Evolutionary conservation across 2,888 invertebrate genomes (phyloP).

Genomic region (Athrips mouffetella): DNA sequence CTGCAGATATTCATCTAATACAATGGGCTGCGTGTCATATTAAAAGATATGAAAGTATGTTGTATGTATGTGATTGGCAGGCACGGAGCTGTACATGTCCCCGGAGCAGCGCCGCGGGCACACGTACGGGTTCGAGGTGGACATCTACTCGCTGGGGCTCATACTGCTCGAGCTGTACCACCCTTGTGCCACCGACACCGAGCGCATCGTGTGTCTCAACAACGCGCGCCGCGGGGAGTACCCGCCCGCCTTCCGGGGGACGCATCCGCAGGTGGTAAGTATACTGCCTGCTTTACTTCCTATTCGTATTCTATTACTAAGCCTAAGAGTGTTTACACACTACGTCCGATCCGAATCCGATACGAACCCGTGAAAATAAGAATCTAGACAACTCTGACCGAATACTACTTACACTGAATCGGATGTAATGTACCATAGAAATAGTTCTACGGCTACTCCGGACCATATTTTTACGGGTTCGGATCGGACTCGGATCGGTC

Average conservation of each 20-base stretch:
- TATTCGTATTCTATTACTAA: background rate
- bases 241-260: constrained; percentile 81
- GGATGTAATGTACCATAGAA: too few species aligned
- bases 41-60: too few species aligned
- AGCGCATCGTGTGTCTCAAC: constrained; percentile 84
- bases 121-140: constrained; percentile 93
- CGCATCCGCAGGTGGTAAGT: constrained; percentile 84
- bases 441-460: too few species aligned
- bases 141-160: constrained; percentile 95
- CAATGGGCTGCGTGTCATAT: too few species aligned
- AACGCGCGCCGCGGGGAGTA: constrained; percentile 82
- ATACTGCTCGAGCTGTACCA: constrained; percentile 95
- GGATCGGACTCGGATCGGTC: too few species aligned
- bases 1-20: too few species aligned
- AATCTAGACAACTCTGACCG: too few species aligned
- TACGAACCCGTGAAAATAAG: too few species aligned
- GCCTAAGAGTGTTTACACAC: background rate
- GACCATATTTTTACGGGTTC: too few species aligned
- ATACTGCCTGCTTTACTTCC: background rate
- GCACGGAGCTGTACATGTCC: constrained; percentile 98
- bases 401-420: too few species aligned
- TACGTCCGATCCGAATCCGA: background rate
- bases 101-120: constrained; percentile 92
- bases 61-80: too few species aligned
- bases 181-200: constrained; percentile 94